Base-by-base conservation (phyloP, 2,113 vertebrate species). In the Boulengeromyrus knoepffleri region DNA sequence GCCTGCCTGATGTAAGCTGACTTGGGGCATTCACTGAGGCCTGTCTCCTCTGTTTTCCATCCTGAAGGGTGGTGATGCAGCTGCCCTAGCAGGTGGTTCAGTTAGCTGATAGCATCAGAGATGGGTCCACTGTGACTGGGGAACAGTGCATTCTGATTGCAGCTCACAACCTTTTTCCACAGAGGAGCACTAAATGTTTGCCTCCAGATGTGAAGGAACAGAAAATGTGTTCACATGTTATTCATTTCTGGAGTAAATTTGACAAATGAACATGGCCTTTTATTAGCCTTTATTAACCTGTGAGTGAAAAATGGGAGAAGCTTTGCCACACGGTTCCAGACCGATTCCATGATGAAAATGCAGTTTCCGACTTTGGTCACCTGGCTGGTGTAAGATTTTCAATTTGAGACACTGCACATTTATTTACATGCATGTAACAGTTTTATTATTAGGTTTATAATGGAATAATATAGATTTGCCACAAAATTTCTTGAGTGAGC, bases 91-190 rank as follows among this genome's bases (percentile, higher is more conserved):
- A 96, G 90, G 94, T 94, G 39, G 15, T 95, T 0, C 9, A 95
- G 0, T 87, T 0, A 42, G 0, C 58, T 1, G 58, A 62, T n/a
- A 0, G 24, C 58, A n/a, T 62, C 58, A 0, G 0, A 36, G 83
- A 2, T 89, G 94, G 94, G 42, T 95, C 92, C 1, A 91, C 93
- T 42, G 90, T 96, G 88, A 93, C 95, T 24, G 92, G 70, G 36
- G 95, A 95, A 19, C 91, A 83, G 3, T 96, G 95, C 95, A 5
- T 95, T 49, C 50, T 96, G 93, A 96, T 95, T 10, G 95, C 95
- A 58, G 94, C 95, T 88, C 94, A 95, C 52, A 89, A 90, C 8
- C 0, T 95, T 0, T 0, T 5, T 1, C 0, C 0, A 0, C 56
- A 24, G 56, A 58, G 1, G 6, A 58, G 56, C 56, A 58, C 21